A percentile compares a stretch with the other conserved stretches of the same genome.
These are phyloP conservation scores for Halyomorpha halys DNA, from an alignment of 1,140 invertebrate genomes.

Conservation along the genomic window DNA sequence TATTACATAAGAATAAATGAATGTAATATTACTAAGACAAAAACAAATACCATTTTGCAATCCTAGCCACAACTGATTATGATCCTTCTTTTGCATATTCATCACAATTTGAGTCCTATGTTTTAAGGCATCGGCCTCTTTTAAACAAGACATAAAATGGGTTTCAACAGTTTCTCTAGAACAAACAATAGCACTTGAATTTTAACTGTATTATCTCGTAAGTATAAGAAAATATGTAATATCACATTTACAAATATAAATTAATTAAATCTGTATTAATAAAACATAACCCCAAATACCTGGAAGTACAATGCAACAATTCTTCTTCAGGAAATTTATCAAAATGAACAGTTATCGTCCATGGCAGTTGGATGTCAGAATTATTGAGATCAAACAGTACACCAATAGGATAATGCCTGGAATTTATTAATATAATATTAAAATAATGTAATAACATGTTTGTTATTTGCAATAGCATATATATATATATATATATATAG, in stretches of 20 bases:
- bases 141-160: constrained; percentile 88
- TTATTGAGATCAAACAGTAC: constrained; percentile 79
- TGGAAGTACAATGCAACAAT: constrained; percentile 64
- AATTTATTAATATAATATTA: not conserved
- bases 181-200: constrained; percentile 6
- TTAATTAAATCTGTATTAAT: not conserved
- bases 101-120: constrained; percentile 84
- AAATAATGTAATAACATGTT: not conserved
- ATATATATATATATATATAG: too few relatives aligned
- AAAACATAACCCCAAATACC: constrained; percentile 42
- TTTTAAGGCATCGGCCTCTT: constrained; percentile 96
- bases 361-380: constrained; percentile 68
- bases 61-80: constrained; percentile 91
- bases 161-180: constrained; percentile 82
- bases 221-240: too few relatives aligned
- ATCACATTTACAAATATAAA: too few relatives aligned
- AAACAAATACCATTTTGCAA: constrained; percentile 68
- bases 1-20: not conserved
- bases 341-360: constrained; percentile 92
- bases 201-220: too few relatives aligned
- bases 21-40: constrained; percentile 3
- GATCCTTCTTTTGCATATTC: constrained; percentile 95
- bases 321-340: constrained; percentile 75
- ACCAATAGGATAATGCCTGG: constrained; percentile 88
- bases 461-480: too few relatives aligned